Conservation (phyloP, 2,797 vertebrate species). For the Lithobates pipiens region DNA sequence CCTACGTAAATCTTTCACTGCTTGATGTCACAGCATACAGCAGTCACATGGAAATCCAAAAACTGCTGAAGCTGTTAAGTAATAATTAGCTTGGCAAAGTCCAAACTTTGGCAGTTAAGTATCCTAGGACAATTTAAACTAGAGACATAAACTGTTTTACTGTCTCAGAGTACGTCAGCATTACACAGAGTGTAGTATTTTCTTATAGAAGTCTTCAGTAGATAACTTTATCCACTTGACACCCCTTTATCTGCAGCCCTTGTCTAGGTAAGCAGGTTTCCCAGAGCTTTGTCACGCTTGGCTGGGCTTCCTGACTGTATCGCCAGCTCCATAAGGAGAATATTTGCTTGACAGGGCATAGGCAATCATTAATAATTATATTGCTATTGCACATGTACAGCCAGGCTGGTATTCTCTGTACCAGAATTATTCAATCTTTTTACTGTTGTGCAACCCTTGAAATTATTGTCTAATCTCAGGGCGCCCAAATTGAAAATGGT, state of each 20-base stretch:
- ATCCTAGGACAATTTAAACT: not conserved
- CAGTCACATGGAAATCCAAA: not conserved
- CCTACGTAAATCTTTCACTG: not conserved
- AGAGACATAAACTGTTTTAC: not conserved
- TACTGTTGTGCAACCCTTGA: no score
- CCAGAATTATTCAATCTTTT: no score
- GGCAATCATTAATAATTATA: not conserved
- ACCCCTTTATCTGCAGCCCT: no score
- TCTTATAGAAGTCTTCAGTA: not conserved
- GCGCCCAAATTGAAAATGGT: no score
- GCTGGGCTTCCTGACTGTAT: not conserved
- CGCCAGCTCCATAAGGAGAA: not conserved
- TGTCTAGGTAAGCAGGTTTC: no score
- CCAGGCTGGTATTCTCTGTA: no score
- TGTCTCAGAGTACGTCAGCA: not conserved
- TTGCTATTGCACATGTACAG: not conserved
- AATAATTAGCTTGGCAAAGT: not conserved
- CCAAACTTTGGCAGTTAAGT: not conserved
- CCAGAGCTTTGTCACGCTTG: no score
- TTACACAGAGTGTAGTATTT: not conserved
- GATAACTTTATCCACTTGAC: not conserved
- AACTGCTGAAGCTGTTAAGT: not conserved
- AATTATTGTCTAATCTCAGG: no score
- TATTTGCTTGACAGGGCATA: not conserved
- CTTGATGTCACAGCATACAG: not conserved